Evolutionary conservation across 2,113 vertebrate genomes (phyloP), one percentile per base, ranked within the genome.

Genomic region (Microtus ochrogaster): DNA sequence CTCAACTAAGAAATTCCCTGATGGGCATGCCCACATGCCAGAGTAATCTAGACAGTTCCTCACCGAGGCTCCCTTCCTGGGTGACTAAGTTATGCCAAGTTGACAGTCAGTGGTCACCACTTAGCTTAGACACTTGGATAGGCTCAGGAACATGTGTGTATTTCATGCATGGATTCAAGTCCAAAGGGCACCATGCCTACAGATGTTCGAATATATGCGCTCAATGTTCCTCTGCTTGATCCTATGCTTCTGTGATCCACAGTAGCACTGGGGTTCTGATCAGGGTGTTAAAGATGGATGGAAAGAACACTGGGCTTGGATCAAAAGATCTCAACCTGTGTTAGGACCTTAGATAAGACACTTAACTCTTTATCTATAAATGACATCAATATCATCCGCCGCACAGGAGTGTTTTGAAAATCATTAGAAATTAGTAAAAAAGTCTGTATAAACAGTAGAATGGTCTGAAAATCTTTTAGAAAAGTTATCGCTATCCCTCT

Each of bases 351-450:
- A 30, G 26, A 52, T 6, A 76, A 82, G 13, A 28, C 16, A 47
- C 13, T 36, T 65, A 72, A 81, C 6, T 72, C 16, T 78, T 19
- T 26, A 33, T 84, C 16, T 44, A 93, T 44, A 93, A 93, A 49
- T 84, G 19, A 61, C 39, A 83, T 77, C 17, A 77, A 49, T 93
- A n/a, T 72, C 52, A 30, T n/a, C 55, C 28, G 28, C 17, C 16
- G 55, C 4, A 58, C 7, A 30, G 16, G 16, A 79, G 22, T 65
- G 0, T 72, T 91, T 74, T 86, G 55, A 72, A 70, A 93, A 58
- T 70, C 44, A 41, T 87, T 74, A 94, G 28, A 91, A 82, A 87
- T 81, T 66, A 65, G 28, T 79, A 74, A 63, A 83, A 83, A 84
- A 49, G 55, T 49, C 10, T 90, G 21, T 76, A 78, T 76, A 17